Conservation (phyloP, 92 coral and sea anemone genomes). For the Epizoanthus stellaris region DNA sequence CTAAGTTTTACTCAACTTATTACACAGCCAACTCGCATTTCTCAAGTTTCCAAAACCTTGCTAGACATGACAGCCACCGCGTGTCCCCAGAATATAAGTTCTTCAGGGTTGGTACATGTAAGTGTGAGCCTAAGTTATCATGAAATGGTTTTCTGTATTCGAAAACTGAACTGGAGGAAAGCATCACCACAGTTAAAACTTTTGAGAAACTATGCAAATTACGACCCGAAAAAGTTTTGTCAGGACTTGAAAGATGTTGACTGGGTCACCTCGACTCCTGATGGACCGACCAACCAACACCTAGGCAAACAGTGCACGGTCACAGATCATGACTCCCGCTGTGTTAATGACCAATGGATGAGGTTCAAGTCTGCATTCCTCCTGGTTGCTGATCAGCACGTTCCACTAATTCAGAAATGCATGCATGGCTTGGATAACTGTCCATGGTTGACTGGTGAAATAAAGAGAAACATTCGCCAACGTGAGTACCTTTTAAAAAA, state of each 20-base stretch:
- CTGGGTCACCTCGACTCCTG: conserved; percentile 14
- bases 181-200: conserved; percentile 45
- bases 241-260: conserved; percentile 35
- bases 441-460: conserved; percentile 45
- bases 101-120: too few species aligned
- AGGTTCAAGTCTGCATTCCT: conserved; percentile 12
- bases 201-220: conserved; percentile 47
- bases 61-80: too few species aligned
- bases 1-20: too few species aligned
- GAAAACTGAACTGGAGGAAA: conserved; percentile 50
- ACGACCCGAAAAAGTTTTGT: conserved; percentile 33
- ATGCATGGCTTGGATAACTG: conserved; percentile 42
- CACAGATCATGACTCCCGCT: not conserved
- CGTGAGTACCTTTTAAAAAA: conserved; percentile 47
- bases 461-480: conserved; percentile 44
- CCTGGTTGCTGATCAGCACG: conserved; percentile 33
- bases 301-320: not conserved
- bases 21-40: too few species aligned
- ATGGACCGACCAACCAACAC: conserved; percentile 2
- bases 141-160: conserved; percentile 41
- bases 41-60: too few species aligned
- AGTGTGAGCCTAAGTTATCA: not conserved
- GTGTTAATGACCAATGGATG: conserved; percentile 37
- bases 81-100: too few species aligned
- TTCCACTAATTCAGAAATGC: conserved; percentile 45